Conservation (phyloP, 2,797 vertebrate genomes). For the Syngnathus acus region DNA sequence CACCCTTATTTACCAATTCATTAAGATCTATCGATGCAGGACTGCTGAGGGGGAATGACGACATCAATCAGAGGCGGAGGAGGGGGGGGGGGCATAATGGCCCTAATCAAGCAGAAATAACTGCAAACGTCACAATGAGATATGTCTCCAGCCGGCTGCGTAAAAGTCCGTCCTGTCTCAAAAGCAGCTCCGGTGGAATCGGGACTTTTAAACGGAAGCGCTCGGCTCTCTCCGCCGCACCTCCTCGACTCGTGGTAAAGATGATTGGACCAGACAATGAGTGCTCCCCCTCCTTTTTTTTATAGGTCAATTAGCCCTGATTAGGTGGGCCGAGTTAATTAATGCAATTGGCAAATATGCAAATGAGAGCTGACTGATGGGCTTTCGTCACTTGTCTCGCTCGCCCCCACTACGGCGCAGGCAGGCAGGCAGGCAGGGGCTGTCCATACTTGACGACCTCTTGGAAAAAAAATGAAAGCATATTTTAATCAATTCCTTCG, state of each 20-base stretch:
- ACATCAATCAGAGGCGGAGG: constrained; percentile 92
- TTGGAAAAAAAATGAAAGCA: not conserved
- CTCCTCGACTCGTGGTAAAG: constrained; percentile 69
- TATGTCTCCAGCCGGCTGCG: constrained; percentile 81
- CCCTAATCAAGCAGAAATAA: constrained; percentile 99
- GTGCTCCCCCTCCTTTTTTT: constrained; percentile 71
- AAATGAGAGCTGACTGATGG: constrained; percentile 65
- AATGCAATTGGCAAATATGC: constrained; percentile 77
- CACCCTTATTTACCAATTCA: constrained; percentile 99
- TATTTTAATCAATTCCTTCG: not conserved
- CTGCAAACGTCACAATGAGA: constrained; percentile 99
- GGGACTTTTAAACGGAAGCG: constrained; percentile 59
- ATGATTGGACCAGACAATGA: constrained; percentile 79
- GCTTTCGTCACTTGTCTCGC: constrained; percentile 66
- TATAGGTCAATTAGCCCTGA: constrained; percentile 89
- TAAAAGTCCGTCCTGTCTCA: not conserved
- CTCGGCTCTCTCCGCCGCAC: constrained; percentile 48
- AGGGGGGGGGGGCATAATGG: constrained; percentile 85
- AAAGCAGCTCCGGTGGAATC: constrained; percentile 37
- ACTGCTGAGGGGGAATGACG: constrained; percentile 94
- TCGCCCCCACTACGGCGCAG: too few relatives aligned
- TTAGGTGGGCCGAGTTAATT: constrained; percentile 85
- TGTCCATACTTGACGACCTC: constrained; percentile 33
- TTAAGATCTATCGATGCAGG: constrained; percentile 99
- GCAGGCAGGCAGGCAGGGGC: not conserved